Evolutionary conservation across 2,113 vertebrate species (phyloP).

Genomic region (Plecturocebus donacophilus): DNA sequence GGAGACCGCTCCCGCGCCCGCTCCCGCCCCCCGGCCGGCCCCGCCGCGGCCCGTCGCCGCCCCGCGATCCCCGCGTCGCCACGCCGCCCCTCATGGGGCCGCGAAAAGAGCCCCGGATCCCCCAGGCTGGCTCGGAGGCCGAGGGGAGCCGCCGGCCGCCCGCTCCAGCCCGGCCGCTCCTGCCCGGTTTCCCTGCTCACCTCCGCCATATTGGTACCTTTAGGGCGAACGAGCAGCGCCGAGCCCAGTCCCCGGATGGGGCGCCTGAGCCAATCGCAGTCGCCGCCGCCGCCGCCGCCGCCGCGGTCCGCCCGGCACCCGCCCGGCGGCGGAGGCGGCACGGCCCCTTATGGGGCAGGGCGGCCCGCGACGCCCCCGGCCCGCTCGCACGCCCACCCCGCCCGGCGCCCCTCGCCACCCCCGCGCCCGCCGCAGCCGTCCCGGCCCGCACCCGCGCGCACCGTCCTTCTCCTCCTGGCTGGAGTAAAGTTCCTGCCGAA

Average conservation of each 20-base stretch:
- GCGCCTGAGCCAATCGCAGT: conserved; percentile 90
- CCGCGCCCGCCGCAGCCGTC: background rate
- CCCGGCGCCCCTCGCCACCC: conserved; percentile 6
- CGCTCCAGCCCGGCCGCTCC: conserved; percentile 79
- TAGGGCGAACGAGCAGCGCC: conserved; percentile 91
- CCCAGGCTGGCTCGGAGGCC: background rate
- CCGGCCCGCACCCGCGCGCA: no score
- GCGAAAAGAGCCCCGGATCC: background rate
- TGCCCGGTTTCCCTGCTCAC: conserved; percentile 94
- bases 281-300: conserved; percentile 68
- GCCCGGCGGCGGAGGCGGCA: conserved; percentile 70
- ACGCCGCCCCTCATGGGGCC: background rate
- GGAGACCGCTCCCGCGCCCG: conserved; percentile 81
- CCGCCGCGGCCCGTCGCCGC: conserved; percentile 18
- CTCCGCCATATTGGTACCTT: conserved; percentile 99
- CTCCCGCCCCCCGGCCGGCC: conserved; percentile 60
- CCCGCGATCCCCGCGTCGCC: conserved; percentile 28
- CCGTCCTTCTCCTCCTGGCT: background rate
- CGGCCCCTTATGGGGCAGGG: conserved; percentile 67
- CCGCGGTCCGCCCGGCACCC: conserved; percentile 65
- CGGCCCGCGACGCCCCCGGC: conserved; percentile 54
- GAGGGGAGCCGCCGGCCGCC: background rate
- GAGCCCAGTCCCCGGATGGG: conserved; percentile 94
- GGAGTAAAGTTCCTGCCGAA: conserved; percentile 58
- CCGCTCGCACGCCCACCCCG: background rate